Evolutionary conservation across 2,888 invertebrate genomes (phyloP).

Genomic region (Ichneumoninae sp.): DNA sequence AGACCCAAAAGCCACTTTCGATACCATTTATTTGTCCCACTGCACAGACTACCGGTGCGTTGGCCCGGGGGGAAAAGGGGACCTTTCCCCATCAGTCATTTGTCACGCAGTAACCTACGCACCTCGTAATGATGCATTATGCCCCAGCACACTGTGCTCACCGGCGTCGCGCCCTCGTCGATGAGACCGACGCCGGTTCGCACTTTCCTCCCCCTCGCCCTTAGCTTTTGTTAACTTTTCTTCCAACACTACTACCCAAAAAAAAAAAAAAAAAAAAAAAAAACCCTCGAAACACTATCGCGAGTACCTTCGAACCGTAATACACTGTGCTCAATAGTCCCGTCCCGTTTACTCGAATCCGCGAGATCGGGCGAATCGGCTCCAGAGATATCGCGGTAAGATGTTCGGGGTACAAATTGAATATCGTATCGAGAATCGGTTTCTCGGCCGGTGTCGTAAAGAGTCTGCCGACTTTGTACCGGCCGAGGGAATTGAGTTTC

Average conservation of each 20-base stretch:
- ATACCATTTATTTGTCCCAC: not conserved
- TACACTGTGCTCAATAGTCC: not conserved
- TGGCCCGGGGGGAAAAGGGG: not conserved
- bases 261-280: not conserved
- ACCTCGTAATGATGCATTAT: slow-evolving; percentile 65
- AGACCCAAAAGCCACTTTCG: not conserved
- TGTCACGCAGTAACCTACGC: slow-evolving; percentile 58
- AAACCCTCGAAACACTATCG: not conserved
- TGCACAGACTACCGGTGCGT: not conserved
- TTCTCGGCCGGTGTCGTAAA: slow-evolving; percentile 15
- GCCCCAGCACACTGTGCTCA: slow-evolving; percentile 19
- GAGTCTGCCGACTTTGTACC: slow-evolving; percentile 37
- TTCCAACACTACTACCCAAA: not conserved
- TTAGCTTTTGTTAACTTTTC: slow-evolving; percentile 16
- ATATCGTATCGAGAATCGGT: slow-evolving; percentile 33
- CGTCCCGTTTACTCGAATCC: slow-evolving; percentile 5
- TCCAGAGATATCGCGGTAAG: slow-evolving; percentile 60
- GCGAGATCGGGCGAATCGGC: slow-evolving; percentile 33
- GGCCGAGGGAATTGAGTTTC: slow-evolving; percentile 32
- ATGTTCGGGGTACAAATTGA: slow-evolving; percentile 37
- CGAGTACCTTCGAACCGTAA: not conserved
- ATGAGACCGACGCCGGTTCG: slow-evolving; percentile 55
- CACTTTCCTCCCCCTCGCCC: slow-evolving; percentile 5
- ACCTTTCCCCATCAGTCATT: slow-evolving; percentile 47
- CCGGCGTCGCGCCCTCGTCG: slow-evolving; percentile 43